Percentiles rank a stretch among this genome's conserved stretches.
These are phyloP conservation scores for Arctocebus calabarensis DNA, from an alignment of 2,797 vertebrate species.

Conservation along the genomic window DNA sequence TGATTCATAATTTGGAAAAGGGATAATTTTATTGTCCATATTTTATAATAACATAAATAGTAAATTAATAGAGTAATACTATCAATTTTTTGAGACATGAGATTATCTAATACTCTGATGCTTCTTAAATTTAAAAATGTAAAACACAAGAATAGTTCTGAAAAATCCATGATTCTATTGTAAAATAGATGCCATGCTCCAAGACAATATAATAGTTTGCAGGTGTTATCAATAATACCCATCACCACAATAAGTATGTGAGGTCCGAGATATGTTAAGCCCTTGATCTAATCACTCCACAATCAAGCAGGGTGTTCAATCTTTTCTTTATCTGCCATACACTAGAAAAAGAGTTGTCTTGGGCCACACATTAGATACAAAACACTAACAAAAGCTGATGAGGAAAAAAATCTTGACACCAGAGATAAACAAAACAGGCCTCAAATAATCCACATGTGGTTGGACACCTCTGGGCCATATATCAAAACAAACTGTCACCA, in stretches of 20 bases:
- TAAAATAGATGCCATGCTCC: background rate
- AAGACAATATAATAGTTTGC: slow-evolving; percentile 34
- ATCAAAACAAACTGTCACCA: background rate
- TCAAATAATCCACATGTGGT: too few species aligned
- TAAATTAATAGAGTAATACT: background rate
- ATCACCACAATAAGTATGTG: background rate
- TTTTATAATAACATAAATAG: slow-evolving; percentile 51
- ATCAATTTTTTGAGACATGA: slow-evolving; percentile 47
- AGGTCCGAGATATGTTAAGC: background rate
- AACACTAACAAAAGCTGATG: too few species aligned
- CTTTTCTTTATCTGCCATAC: too few species aligned
- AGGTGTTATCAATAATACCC: slow-evolving; percentile 20
- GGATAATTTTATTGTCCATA: slow-evolving; percentile 9
- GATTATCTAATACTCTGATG: slow-evolving; percentile 1
- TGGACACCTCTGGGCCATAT: background rate
- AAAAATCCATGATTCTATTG: slow-evolving; percentile 47
- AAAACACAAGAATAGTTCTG: slow-evolving; percentile 25
- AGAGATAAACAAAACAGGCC: too few species aligned
- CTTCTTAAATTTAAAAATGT: slow-evolving; percentile 59
- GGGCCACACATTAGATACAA: too few species aligned
- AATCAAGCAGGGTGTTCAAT: too few species aligned
- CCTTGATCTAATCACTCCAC: background rate
- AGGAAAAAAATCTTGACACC: too few species aligned
- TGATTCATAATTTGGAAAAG: slow-evolving; percentile 63
- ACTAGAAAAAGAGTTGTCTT: too few species aligned